A percentile compares a stretch with the other conserved stretches of the same genome.
These are phyloP conservation scores for human DNA, from an alignment of 2,113 vertebrate genomes.

Conservation along the genomic window GRCh38 chr1:184258501-184259000, in stretches of 20 bases:
- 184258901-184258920: background rate
- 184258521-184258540: background rate
- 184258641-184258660: background rate
- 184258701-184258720: background rate
- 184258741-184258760: background rate
- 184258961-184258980: background rate
- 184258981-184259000: background rate
- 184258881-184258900: background rate
- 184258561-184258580: background rate
- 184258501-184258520: background rate
- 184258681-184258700: background rate
- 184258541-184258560: background rate
- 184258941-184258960: background rate
- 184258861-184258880: background rate
- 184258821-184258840: background rate
- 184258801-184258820: background rate
- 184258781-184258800: background rate
- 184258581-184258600: background rate
- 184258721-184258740: background rate
- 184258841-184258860: background rate
- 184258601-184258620: background rate
- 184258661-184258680: background rate
- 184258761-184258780: background rate
- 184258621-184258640: background rate
- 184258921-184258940: background rate